A percentile compares a stretch with the other conserved stretches of the same genome.
Conservation (phyloP, 1,140 invertebrate species). For the Tribolium madens region DNA sequence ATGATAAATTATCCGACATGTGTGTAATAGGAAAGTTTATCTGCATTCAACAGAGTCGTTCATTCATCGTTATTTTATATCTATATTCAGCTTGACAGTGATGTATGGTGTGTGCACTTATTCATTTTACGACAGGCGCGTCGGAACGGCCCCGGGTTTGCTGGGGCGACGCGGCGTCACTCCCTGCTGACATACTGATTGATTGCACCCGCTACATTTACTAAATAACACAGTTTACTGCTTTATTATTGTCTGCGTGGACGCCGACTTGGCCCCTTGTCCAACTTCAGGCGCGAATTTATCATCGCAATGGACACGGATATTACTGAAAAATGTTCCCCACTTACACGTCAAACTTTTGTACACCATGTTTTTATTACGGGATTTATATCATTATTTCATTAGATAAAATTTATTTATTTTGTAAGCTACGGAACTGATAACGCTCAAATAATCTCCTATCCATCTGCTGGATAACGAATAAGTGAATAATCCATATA, state of each 20-base stretch:
- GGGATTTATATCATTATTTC: neutral
- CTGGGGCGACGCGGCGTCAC: constrained; percentile 55
- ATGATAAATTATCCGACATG: constrained; percentile 65
- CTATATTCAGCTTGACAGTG: constrained; percentile 63
- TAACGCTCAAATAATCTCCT: neutral
- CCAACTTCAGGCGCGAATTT: constrained; percentile 11
- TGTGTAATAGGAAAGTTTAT: constrained; percentile 65
- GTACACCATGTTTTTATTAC: neutral
- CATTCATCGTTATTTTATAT: constrained; percentile 65
- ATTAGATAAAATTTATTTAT: constrained; percentile 14
- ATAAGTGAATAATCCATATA: constrained; percentile 36
- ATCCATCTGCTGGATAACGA: constrained; percentile 24
- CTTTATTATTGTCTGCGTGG: constrained; percentile 60
- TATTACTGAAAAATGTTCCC: neutral
- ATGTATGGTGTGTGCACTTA: constrained; percentile 64
- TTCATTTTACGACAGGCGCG: constrained; percentile 61
- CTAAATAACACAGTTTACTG: constrained; percentile 64
- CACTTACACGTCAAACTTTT: neutral
- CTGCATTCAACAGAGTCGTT: constrained; percentile 64
- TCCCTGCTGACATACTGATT: constrained; percentile 62
- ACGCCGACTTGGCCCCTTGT: constrained; percentile 38
- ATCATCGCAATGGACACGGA: neutral
- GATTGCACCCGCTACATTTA: constrained; percentile 63
- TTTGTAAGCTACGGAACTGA: constrained; percentile 2
- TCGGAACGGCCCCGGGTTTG: constrained; percentile 56